phyloP scores from a whole-genome alignment of 2,113 vertebrate genomes.

The Eolophus roseicapilla region DNA sequence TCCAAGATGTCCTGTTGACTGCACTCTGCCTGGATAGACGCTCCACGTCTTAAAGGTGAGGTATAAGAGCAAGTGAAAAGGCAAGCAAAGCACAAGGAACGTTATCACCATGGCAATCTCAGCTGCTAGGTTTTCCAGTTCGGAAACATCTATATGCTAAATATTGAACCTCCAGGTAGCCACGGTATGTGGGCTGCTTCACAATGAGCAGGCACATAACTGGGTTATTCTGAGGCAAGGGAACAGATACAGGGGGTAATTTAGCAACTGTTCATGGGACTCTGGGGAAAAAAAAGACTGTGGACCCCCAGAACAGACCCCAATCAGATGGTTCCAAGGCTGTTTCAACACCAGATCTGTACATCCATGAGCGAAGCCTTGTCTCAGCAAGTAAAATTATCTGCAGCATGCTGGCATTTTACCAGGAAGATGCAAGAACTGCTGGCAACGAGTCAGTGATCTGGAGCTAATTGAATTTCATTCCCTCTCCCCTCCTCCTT shows the following conservation, averaged over 20 bases:
- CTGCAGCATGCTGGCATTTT: conserved; percentile 40
- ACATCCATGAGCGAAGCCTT: not conserved
- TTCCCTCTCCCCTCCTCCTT: not conserved
- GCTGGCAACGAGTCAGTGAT: conserved; percentile 41
- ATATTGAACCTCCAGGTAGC: not conserved
- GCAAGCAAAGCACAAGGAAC: not conserved
- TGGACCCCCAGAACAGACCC: not conserved
- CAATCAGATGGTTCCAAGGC: not conserved
- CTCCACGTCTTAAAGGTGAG: not conserved
- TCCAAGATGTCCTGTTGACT: not conserved
- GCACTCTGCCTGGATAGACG: not conserved
- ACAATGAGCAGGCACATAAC: not conserved
- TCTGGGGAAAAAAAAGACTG: not conserved
- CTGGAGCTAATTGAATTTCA: conserved; percentile 49
- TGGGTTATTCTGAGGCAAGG: not conserved
- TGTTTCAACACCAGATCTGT: not conserved
- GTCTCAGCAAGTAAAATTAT: conserved; percentile 20
- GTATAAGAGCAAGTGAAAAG: not conserved
- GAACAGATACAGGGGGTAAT: not conserved
- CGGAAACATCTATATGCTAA: not conserved
- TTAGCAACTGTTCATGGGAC: not conserved
- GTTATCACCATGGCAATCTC: fast-evolving
- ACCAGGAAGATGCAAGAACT: conserved; percentile 36
- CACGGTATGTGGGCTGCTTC: not conserved
- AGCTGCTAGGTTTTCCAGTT: not conserved